These are phyloP conservation scores for Cinclus mexicanus DNA, from an alignment of 2,113 vertebrate genomes.

Conservation along the genomic window DNA sequence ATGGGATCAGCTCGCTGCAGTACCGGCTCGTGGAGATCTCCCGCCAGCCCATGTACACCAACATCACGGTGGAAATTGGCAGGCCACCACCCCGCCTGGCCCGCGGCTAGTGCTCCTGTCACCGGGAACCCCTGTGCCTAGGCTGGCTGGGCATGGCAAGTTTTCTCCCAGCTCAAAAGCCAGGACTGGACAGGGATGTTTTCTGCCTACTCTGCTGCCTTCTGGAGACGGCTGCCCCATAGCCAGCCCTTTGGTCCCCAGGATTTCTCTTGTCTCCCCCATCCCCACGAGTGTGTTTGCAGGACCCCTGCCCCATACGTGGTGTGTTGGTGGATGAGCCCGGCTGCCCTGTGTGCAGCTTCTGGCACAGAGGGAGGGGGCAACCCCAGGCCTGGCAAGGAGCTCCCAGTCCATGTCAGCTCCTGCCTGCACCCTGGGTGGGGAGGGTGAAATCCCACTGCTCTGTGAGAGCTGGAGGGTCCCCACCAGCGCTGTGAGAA, in stretches of 20 bases:
- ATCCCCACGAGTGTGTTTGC: constrained; percentile 42
- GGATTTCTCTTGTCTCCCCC: neutral
- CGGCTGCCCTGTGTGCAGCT: accelerated
- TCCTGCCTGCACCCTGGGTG: neutral
- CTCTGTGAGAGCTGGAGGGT: neutral
- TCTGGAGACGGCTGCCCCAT: constrained; percentile 13
- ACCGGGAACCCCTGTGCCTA: neutral
- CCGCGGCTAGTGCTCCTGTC: constrained; percentile 76
- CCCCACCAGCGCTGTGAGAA: neutral
- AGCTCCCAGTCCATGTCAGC: neutral
- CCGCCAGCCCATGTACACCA: constrained; percentile 90
- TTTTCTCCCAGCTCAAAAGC: neutral
- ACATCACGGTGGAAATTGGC: constrained; percentile 97
- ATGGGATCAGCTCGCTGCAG: constrained; percentile 92
- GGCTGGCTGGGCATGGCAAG: neutral
- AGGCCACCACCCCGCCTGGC: constrained; percentile 86
- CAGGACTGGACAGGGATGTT: constrained; percentile 32
- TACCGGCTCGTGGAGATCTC: constrained; percentile 88
- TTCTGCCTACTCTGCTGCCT: constrained; percentile 64
- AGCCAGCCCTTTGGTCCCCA: neutral
- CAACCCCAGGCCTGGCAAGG: neutral
- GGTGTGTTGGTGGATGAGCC: neutral
- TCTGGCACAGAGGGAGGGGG: neutral
- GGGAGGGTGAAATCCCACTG: neutral
- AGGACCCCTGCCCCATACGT: constrained; percentile 17